These are phyloP conservation scores for Danio tinwini DNA, from an alignment of 2,797 vertebrate species.

Conservation along the genomic window DNA sequence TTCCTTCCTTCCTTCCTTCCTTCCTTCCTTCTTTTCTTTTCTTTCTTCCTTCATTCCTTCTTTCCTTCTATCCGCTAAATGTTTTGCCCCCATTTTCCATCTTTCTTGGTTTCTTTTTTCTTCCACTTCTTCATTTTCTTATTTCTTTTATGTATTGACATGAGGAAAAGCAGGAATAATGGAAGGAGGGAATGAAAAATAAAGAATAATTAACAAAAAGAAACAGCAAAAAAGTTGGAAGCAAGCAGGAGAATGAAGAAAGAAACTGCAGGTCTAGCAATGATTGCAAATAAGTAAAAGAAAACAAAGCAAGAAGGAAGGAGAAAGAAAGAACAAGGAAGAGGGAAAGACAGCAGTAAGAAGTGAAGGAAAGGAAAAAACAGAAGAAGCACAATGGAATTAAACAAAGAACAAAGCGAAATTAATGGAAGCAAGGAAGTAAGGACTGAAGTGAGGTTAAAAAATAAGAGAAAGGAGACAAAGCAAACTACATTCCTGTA, in stretches of 20 bases:
- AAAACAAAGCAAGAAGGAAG: neutral
- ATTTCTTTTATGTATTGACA: too few relatives aligned
- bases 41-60: neutral
- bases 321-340: neutral
- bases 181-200: too few relatives aligned
- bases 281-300: too few relatives aligned
- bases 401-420: neutral
- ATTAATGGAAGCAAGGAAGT: neutral
- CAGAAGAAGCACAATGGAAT: neutral
- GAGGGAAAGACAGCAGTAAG: too few relatives aligned
- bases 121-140: neutral
- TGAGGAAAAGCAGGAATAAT: too few relatives aligned
- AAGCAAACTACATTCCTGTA: slow-evolving; percentile 3
- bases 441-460: neutral
- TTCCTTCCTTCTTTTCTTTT: neutral
- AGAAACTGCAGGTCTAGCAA: too few relatives aligned
- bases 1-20: too few relatives aligned
- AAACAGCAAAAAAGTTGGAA: neutral
- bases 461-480: neutral
- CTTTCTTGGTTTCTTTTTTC: neutral
- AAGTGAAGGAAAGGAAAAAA: neutral
- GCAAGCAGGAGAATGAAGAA: neutral
- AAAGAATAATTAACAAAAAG: too few relatives aligned
- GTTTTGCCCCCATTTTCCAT: too few relatives aligned
- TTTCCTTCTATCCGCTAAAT: too few relatives aligned